Base-by-base conservation (phyloP, 2,888 invertebrate species). In the Troides aeacus region DNA sequence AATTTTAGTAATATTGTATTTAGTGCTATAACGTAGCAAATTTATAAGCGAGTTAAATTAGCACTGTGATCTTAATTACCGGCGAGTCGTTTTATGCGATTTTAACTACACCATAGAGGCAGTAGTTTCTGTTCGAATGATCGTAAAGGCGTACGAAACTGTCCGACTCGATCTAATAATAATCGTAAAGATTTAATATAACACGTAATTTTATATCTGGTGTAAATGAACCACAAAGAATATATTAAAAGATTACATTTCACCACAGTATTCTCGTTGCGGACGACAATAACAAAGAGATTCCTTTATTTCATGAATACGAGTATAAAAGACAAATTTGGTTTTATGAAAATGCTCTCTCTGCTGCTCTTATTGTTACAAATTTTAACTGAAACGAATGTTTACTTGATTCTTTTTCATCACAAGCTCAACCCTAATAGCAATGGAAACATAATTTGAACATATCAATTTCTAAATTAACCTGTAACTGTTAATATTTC, bases 151-250 rank as follows among this genome's bases (percentile, higher is more conserved):
- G 64, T 74, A 73, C 75, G 77, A 77, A 82, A 76, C 78, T 73
- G 73, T 75, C 72, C 74, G 83, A 80, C 80, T 78, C 78, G 80
- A 80, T 82, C 79, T 76, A 87, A 79, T 84, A 86, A 79, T 71
- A 62, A 72, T 68, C 73, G 75, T 80, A 76, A 81, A 80, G 79
- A 81, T 80, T 80, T 77, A 78, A 79, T 79, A 68, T n/a, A 62
- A 50, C 42, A 59, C 15, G 23, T 63, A 50, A 68, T 68, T 21
- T 63, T 24, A 21, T 17, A 42, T 60, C 30, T 39, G 30, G 17
- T 46, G 5, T 24, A 21, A n/a, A 23, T 30, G 46, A 18, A 39
- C 53, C 18, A 64, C 30, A 18, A 15, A 12, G 10, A 50, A 50
- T 4, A 50, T 50, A 50, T 17, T 50, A 18, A 15, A 50, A 50